phyloP scores from a whole-genome alignment of 2,888 invertebrate genomes.

The Hybos culiciformis region DNA sequence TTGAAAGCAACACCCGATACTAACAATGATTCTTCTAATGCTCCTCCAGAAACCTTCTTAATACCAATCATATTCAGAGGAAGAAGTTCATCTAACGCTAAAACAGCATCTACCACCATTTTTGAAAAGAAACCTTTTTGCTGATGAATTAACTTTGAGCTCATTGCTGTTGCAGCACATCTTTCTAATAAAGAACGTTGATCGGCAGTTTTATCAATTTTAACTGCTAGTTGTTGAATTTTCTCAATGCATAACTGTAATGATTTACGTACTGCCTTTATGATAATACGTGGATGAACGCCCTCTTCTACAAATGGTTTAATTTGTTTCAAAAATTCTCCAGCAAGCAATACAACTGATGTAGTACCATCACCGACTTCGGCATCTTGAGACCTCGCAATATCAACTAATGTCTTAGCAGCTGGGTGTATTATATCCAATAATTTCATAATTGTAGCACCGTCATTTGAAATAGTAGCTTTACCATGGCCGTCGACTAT shows the following conservation, averaged over 20 bases:
- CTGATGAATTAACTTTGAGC: slow-evolving; percentile 90
- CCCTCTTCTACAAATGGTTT: slow-evolving; percentile 96
- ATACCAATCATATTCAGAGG: slow-evolving; percentile 99
- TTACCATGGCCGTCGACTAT: slow-evolving; percentile 83
- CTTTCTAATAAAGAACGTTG: slow-evolving; percentile 49
- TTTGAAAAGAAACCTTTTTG: slow-evolving; percentile 92
- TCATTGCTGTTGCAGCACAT: slow-evolving; percentile 93
- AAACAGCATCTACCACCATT: slow-evolving; percentile 96
- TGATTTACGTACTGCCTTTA: slow-evolving; percentile 76
- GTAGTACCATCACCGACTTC: slow-evolving; percentile 99
- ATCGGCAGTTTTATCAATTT: slow-evolving; percentile 47
- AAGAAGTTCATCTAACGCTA: slow-evolving; percentile 73
- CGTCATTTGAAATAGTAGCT: slow-evolving; percentile 97
- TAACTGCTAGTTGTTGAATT: slow-evolving; percentile 70
- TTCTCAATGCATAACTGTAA: slow-evolving; percentile 67
- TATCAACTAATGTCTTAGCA: slow-evolving; percentile 93
- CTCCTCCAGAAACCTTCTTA: slow-evolving; percentile 82
- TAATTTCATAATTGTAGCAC: slow-evolving; percentile 97
- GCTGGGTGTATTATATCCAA: slow-evolving; percentile 97
- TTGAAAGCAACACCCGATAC: slow-evolving; percentile 94
- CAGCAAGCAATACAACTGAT: slow-evolving; percentile 88
- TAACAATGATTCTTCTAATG: slow-evolving; percentile 73
- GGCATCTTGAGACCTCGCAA: slow-evolving; percentile 97
- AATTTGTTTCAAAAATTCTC: slow-evolving; percentile 86
- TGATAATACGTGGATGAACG: slow-evolving; percentile 82